These are phyloP conservation scores for Rhagoletis pomonella DNA, from an alignment of 1,140 invertebrate species.

Conservation along the genomic window DNA sequence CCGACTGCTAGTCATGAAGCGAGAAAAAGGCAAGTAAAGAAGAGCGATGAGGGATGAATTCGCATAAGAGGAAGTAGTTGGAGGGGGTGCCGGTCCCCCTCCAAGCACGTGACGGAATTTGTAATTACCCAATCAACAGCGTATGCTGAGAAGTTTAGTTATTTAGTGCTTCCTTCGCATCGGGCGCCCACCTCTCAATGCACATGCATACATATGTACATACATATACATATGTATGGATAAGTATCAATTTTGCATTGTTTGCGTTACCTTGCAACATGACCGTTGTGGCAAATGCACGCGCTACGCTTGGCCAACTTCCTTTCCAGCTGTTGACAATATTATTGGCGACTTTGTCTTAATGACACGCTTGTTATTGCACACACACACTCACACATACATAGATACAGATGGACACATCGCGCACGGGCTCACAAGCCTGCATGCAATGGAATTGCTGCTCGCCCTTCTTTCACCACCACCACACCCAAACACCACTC, in stretches of 20 bases:
- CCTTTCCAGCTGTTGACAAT: conserved; percentile 2
- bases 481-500: background rate
- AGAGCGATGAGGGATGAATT: background rate
- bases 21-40: too few relatives aligned
- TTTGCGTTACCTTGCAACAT: background rate
- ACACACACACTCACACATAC: background rate
- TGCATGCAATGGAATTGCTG: background rate
- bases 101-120: conserved; percentile 23
- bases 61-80: background rate
- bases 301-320: background rate
- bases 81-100: too few relatives aligned
- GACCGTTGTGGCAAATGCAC: conserved; percentile 6
- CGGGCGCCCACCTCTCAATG: too few relatives aligned
- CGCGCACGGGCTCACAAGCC: background rate
- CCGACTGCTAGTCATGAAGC: background rate
- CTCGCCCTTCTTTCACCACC: background rate
- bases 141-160: background rate
- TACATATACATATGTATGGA: too few relatives aligned
- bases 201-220: too few relatives aligned
- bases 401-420: background rate
- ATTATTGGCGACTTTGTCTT: conserved; percentile 41
- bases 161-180: background rate
- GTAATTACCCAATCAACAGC: conserved; percentile 45
- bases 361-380: background rate
- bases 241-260: background rate